Evolutionary conservation across 2,888 invertebrate genomes (phyloP).

Genomic region (Mantis religiosa): DNA sequence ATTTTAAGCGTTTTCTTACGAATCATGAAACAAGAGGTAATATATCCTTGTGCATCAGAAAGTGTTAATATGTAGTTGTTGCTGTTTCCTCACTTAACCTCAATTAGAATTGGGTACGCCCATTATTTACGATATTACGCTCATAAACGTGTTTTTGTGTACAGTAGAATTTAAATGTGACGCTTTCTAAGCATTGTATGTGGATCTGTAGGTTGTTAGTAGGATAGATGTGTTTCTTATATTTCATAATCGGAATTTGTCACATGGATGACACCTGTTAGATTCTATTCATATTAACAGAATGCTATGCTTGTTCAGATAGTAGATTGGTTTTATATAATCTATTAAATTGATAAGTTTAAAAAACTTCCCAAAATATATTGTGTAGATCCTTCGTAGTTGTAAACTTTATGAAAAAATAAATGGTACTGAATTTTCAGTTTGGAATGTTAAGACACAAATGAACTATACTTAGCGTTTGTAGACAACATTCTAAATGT

Average conservation of each 20-base stretch:
- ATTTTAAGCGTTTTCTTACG: constrained; percentile 85
- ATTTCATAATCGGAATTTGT: not conserved
- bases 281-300: not conserved
- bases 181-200: not conserved
- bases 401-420: too few relatives aligned
- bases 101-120: not conserved
- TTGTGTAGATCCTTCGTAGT: too few relatives aligned
- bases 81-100: not conserved
- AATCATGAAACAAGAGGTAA: constrained; percentile 76
- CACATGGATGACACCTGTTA: not conserved
- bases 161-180: too few relatives aligned
- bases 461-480: not conserved
- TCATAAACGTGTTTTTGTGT: not conserved
- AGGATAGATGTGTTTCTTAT: not conserved
- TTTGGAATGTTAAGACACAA: not conserved
- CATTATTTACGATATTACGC: not conserved
- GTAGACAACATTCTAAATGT: too few relatives aligned
- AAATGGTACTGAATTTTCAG: not conserved
- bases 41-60: not conserved
- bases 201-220: not conserved
- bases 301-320: not conserved
- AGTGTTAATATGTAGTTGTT: not conserved
- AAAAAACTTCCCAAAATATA: too few relatives aligned
- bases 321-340: too few relatives aligned
- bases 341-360: too few relatives aligned